Percentiles rank a stretch among this genome's conserved stretches.
Evolutionary conservation across 2,888 invertebrate species (phyloP).

Genomic region (Leptinotarsa rubiginosa): DNA sequence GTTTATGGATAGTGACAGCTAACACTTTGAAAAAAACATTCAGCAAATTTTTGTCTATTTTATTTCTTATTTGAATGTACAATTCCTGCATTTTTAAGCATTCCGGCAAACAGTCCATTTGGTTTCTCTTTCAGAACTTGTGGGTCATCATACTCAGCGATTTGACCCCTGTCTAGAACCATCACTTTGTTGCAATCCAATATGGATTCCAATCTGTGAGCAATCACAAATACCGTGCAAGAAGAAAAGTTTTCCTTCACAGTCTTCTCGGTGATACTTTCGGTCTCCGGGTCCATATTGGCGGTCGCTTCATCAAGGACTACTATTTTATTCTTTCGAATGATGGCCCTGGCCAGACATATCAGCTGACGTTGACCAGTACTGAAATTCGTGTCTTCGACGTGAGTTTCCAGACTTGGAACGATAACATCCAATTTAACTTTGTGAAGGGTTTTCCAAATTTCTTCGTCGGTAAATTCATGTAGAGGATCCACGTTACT

Average conservation of each 20-base stretch:
- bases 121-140: slow-evolving; percentile 69
- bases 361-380: slow-evolving; percentile 70
- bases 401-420: slow-evolving; percentile 53
- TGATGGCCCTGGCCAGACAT: slow-evolving; percentile 70
- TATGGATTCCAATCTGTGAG: slow-evolving; percentile 67
- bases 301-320: slow-evolving; percentile 72
- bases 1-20: no score
- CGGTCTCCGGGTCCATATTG: slow-evolving; percentile 70
- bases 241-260: slow-evolving; percentile 68
- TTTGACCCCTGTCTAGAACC: slow-evolving; percentile 68
- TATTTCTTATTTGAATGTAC: background rate
- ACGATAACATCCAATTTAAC: slow-evolving; percentile 57
- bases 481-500: slow-evolving; percentile 58
- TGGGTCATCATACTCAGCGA: slow-evolving; percentile 56
- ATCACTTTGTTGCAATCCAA: slow-evolving; percentile 68
- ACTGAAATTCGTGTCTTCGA: slow-evolving; percentile 51
- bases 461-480: slow-evolving; percentile 54
- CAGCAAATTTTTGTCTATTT: background rate
- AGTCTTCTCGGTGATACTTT: slow-evolving; percentile 68
- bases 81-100: slow-evolving; percentile 77
- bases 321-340: slow-evolving; percentile 68
- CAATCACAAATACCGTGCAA: slow-evolving; percentile 70
- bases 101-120: slow-evolving; percentile 72
- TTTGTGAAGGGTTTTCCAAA: slow-evolving; percentile 58
- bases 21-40: no score